Evolutionary conservation across 2,113 vertebrate species (phyloP), one percentile per base, ranked within the genome.

Genomic region (Callipepla squamata): DNA sequence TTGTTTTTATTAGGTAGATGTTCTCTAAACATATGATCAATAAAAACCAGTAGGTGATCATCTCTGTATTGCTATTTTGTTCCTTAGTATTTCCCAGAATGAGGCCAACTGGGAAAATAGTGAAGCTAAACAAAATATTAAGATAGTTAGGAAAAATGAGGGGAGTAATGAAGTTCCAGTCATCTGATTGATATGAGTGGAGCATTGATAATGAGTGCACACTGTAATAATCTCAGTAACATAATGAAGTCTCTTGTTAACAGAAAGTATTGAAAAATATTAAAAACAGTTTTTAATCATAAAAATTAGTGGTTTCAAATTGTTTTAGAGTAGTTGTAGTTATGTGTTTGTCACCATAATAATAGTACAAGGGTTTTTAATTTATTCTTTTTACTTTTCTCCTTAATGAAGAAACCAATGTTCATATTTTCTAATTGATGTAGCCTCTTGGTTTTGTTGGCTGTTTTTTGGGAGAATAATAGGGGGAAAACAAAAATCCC

Each of bases 171-270:
- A 84, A 97, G 96, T 93, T 61, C 59, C 63, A 79, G 58, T 55
- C 61, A 73, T 77, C 94, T 97, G 85, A 95, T 90, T 95, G 92
- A 59, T 75, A n/a, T 36, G 22, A 95, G 47, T 55, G 9, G 72
- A 89, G 51, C 38, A 90, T 95, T 88, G 94, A 94, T 87, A 95
- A 95, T n/a, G 28, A 90, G 65, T 82, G 91, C 86, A 87, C 77
- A 66, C 23, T 74, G 36, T 69, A 81, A 93, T 70, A 92, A 89
- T 76, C 51, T 83, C 85, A 97, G 95, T 67, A 92, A 22, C 66
- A 62, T 90, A 90, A 96, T 61, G 80, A 95, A 44, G 63, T 74
- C 75, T 76, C 34, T n/a, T 58, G 48, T 82, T 96, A 89, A 51
- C 68, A 83, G 79, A 90, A 95, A 85, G 15, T 19, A 58, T 58